These are phyloP conservation scores for Burhinus oedicnemus DNA, from an alignment of 2,113 vertebrate genomes.

Conservation along the genomic window DNA sequence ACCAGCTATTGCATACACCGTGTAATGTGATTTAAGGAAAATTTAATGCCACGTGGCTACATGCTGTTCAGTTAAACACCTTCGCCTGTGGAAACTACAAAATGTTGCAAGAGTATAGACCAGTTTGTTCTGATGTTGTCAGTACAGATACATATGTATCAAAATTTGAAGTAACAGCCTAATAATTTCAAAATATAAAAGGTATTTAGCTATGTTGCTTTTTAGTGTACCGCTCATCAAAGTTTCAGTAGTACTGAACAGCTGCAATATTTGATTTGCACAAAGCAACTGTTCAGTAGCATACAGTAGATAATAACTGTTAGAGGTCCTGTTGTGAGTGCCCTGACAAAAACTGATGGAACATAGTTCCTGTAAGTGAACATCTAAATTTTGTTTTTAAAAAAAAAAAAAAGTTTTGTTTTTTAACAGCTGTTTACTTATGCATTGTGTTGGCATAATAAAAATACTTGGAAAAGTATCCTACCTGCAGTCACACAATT, in stretches of 20 bases:
- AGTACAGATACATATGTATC: background rate
- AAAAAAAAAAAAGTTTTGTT: background rate
- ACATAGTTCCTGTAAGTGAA: background rate
- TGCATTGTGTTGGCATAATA: background rate
- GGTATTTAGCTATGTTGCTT: background rate
- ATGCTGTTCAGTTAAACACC: background rate
- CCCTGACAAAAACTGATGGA: background rate
- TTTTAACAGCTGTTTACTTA: background rate
- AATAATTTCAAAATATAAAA: background rate
- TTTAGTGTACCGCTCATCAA: background rate
- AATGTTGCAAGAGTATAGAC: background rate
- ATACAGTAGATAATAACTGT: background rate
- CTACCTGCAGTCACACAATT: background rate
- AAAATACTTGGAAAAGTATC: background rate
- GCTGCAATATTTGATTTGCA: background rate
- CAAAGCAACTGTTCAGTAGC: background rate
- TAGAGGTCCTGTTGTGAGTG: background rate
- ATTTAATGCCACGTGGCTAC: background rate
- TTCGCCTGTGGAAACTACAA: background rate
- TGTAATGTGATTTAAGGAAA: background rate
- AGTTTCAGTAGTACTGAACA: background rate
- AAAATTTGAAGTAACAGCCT: background rate
- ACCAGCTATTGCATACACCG: background rate
- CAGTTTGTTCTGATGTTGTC: background rate
- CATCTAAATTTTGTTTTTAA: background rate